Evolutionary conservation across 1,140 invertebrate species (phyloP).

Genomic region (Papilio glaucus): DNA sequence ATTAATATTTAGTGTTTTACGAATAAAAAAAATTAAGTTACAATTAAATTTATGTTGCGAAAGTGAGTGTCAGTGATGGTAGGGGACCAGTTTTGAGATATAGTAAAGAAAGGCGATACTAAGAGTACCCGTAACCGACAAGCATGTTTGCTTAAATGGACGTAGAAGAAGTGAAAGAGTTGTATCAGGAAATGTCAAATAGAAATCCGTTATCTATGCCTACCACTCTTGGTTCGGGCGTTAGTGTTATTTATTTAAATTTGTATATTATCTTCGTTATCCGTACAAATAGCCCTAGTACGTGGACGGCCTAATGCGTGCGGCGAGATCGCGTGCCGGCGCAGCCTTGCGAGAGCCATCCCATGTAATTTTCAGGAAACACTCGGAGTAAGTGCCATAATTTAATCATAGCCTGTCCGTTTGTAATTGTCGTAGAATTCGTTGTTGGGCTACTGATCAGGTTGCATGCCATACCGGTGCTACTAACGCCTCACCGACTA

Average conservation of each 20-base stretch:
- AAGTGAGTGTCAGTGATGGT: too few relatives aligned
- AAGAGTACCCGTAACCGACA: too few relatives aligned
- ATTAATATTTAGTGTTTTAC: too few relatives aligned
- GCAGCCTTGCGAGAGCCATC: slow-evolving; percentile 80
- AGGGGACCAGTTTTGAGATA: too few relatives aligned
- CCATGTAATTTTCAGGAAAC: slow-evolving; percentile 83
- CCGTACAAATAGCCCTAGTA: neutral
- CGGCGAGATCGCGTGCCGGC: slow-evolving; percentile 71
- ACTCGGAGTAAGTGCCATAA: slow-evolving; percentile 79
- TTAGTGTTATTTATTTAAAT: neutral
- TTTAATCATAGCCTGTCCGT: slow-evolving; percentile 80
- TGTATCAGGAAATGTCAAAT: too few relatives aligned
- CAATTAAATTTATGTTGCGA: too few relatives aligned
- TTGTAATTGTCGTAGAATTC: slow-evolving; percentile 79
- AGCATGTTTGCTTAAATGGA: too few relatives aligned
- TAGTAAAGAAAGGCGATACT: too few relatives aligned
- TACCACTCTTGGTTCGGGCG: too few relatives aligned
- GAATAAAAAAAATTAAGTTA: too few relatives aligned
- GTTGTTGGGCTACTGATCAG: slow-evolving; percentile 72
- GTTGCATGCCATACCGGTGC: slow-evolving; percentile 45
- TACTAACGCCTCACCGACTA: slow-evolving; percentile 52
- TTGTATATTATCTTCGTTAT: neutral
- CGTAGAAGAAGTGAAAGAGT: too few relatives aligned
- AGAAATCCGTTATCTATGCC: too few relatives aligned
- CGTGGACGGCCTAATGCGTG: slow-evolving; percentile 64